phyloP scores from a whole-genome alignment of 1,140 invertebrate genomes.

The Drosophila truncata region DNA sequence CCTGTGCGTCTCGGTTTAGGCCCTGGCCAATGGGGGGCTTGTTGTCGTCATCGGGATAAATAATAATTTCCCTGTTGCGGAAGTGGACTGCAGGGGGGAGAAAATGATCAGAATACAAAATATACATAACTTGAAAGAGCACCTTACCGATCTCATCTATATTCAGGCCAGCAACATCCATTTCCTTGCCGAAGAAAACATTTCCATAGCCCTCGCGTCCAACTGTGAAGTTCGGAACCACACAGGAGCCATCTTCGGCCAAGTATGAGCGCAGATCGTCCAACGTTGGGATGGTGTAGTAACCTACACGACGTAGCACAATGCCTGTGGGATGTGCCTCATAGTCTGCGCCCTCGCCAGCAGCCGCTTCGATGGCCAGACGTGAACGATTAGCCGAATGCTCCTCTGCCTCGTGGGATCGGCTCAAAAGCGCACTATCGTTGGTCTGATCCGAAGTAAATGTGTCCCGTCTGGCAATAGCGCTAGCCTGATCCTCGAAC shows the following conservation, averaged over 20 bases:
- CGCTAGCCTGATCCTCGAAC: slow-evolving; percentile 71
- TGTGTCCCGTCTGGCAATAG: slow-evolving; percentile 55
- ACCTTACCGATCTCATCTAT: slow-evolving; percentile 91
- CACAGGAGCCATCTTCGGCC: slow-evolving; percentile 91
- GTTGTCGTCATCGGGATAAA: slow-evolving; percentile 90
- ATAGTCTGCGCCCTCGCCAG: slow-evolving; percentile 66
- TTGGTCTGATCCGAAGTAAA: slow-evolving; percentile 62
- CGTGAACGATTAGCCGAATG: slow-evolving; percentile 29
- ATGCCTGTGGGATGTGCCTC: slow-evolving; percentile 88
- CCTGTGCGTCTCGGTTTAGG: slow-evolving; percentile 96
- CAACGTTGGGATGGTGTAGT: slow-evolving; percentile 94
- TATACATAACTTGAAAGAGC: background rate
- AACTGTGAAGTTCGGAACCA: slow-evolving; percentile 96
- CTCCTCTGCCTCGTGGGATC: slow-evolving; percentile 58
- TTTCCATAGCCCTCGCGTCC: slow-evolving; percentile 96
- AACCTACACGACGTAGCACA: slow-evolving; percentile 90
- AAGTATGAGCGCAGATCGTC: slow-evolving; percentile 90
- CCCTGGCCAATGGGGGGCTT: slow-evolving; percentile 93
- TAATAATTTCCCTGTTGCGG: slow-evolving; percentile 91
- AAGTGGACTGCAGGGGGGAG: slow-evolving; percentile 87
- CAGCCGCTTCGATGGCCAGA: slow-evolving; percentile 51
- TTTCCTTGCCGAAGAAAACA: slow-evolving; percentile 94
- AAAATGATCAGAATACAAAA: background rate
- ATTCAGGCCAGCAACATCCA: slow-evolving; percentile 95
- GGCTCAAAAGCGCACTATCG: slow-evolving; percentile 58